Evolutionary conservation across 2,888 invertebrate genomes (phyloP), one percentile per base, ranked within the genome.

Genomic region (Lingula anatina): DNA sequence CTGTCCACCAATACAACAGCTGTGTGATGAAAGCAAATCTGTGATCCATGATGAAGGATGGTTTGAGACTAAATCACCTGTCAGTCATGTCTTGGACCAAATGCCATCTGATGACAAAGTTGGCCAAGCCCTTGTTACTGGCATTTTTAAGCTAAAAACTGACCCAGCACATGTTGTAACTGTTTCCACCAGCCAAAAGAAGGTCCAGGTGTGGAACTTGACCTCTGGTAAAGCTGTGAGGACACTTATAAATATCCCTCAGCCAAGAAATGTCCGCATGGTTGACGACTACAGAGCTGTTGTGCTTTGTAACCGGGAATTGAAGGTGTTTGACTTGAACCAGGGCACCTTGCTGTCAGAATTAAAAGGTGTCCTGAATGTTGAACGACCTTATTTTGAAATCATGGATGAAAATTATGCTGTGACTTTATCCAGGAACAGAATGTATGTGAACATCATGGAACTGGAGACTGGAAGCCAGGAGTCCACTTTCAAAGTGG

Each of bases 301-400:
- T 55, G 87, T 90, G 48, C 79, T 91, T 44, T 90, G 90, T 70
- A 83, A 86, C 49, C 80, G 91, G 36, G 90, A 91, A 73, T 83
- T 92, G 85, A 90, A n/a, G n/a, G n/a, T n/a, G n/a, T n/a, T n/a
- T n/a, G n/a, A n/a, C n/a, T n/a, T n/a, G n/a, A n/a, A n/a, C 65
- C 83, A 85, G 76, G 90, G 89, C 2, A 61, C 62, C 21, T 83
- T 85, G 72, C 67, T 87, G 65, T 85, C 86, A 12, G 85, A 88
- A 37, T 76, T 90, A 41, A 87, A 89, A 70, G 76, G 77, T 37
- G 88, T 91, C 26, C 90, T 91, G 89, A 91, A 91, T 80, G 90
- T 91, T 75, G 90, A 89, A 77, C 89, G 90, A 90, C 90, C 91
- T 50, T 90, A 85, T 75, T 92, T 87, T 77, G 90, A 89, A 0